These are phyloP conservation scores for Anagyrus pseudococci DNA, from an alignment of 2,888 invertebrate genomes.

Conservation along the genomic window DNA sequence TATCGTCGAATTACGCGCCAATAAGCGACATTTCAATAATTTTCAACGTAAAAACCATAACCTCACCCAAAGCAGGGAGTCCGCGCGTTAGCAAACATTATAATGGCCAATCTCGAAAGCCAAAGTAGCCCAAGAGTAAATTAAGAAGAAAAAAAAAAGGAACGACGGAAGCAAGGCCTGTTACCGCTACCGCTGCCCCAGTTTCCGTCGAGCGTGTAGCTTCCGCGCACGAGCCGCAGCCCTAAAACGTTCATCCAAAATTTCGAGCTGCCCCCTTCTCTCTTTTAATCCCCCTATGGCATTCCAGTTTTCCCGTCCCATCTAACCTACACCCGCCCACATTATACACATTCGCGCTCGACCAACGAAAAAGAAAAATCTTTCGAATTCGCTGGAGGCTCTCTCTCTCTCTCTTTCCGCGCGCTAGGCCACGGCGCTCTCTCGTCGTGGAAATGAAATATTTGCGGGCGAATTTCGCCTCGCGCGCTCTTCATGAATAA, in stretches of 20 bases:
- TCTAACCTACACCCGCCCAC: background rate
- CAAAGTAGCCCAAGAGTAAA: no score
- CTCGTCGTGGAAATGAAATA: conserved; percentile 55
- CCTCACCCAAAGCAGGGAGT: no score
- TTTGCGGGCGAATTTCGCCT: conserved; percentile 57
- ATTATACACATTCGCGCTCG: background rate
- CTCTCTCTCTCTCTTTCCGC: conserved; percentile 4
- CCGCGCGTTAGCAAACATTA: no score
- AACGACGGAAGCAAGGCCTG: no score
- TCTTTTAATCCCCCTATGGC: background rate
- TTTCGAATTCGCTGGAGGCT: background rate
- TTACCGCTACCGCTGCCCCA: conserved; percentile 5
- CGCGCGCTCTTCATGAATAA: conserved; percentile 59
- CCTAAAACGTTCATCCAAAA: conserved; percentile 11
- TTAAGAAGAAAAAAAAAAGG: no score
- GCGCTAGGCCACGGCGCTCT: background rate
- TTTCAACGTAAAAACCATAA: no score
- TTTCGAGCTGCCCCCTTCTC: no score
- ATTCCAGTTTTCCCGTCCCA: background rate
- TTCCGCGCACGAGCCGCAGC: background rate
- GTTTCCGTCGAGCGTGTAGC: background rate
- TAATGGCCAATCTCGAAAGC: no score
- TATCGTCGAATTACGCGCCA: no score
- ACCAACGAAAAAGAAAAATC: conserved; percentile 22
- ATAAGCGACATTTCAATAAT: no score